Evolutionary conservation across 2,888 invertebrate genomes (phyloP).

Genomic region (Acanthosoma haemorrhoidale): DNA sequence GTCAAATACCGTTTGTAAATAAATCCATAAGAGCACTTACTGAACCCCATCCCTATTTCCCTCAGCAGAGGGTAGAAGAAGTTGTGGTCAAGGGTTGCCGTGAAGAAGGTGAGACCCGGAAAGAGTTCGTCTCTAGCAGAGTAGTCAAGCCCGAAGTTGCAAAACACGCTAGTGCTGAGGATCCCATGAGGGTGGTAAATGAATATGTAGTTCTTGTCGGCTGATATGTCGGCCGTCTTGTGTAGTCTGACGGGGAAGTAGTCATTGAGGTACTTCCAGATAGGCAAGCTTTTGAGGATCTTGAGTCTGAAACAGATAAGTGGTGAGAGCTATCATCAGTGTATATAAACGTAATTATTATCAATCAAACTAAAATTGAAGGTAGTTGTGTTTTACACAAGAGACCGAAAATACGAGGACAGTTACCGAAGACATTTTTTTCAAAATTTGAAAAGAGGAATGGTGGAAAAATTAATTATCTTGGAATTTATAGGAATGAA

Average conservation of each 20-base stretch:
- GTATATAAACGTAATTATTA: too few relatives aligned
- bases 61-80: slow-evolving; percentile 47
- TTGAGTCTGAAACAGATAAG: slow-evolving; percentile 48
- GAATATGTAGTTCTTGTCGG: slow-evolving; percentile 74
- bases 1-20: too few relatives aligned
- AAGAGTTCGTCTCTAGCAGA: slow-evolving; percentile 53
- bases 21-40: too few relatives aligned
- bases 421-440: too few relatives aligned
- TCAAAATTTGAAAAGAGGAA: too few relatives aligned
- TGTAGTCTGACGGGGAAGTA: slow-evolving; percentile 82
- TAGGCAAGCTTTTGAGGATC: slow-evolving; percentile 59
- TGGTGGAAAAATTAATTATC: too few relatives aligned
- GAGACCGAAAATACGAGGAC: too few relatives aligned
- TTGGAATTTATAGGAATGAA: too few relatives aligned
- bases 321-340: too few relatives aligned
- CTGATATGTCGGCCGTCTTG: slow-evolving; percentile 75
- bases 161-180: slow-evolving; percentile 71
- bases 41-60: not conserved
- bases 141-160: slow-evolving; percentile 70
- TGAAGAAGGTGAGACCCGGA: slow-evolving; percentile 57
- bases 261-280: slow-evolving; percentile 69
- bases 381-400: too few relatives aligned
- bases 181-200: slow-evolving; percentile 90
- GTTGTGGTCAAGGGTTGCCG: slow-evolving; percentile 66
- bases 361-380: too few relatives aligned